Conservation (phyloP, 2,888 invertebrate genomes). For the Yponomeuta cagnagella region DNA sequence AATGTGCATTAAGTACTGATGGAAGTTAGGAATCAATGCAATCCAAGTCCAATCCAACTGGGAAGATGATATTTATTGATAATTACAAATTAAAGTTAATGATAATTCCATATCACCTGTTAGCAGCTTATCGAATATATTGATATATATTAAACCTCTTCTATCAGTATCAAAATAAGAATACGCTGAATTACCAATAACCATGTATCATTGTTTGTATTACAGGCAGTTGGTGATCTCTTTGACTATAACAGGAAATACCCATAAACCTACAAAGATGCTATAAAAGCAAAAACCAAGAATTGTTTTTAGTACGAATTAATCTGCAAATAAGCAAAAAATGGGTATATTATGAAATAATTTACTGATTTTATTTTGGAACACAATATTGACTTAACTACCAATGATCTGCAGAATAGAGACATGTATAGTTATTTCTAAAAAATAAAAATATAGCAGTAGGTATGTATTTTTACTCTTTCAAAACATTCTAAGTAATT, state of each 20-base stretch:
- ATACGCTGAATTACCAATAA: too few species aligned
- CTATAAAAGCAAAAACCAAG: slow-evolving; percentile 44
- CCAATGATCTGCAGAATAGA: slow-evolving; percentile 3
- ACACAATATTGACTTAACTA: background rate
- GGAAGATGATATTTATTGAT: too few species aligned
- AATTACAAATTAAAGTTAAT: too few species aligned
- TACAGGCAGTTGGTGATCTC: slow-evolving; percentile 74
- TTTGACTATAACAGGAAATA: slow-evolving; percentile 56
- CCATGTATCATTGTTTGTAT: slow-evolving; percentile 58
- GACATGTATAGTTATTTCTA: background rate
- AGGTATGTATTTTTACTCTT: background rate
- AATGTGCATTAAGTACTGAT: too few species aligned
- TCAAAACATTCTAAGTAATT: background rate
- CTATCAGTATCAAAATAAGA: too few species aligned
- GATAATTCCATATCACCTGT: too few species aligned
- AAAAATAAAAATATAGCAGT: background rate
- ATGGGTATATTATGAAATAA: background rate
- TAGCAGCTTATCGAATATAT: too few species aligned
- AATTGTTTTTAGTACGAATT: background rate
- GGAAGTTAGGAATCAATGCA: too few species aligned
- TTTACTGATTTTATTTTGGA: background rate
- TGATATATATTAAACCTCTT: too few species aligned
- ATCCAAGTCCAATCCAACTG: too few species aligned
- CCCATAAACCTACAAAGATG: slow-evolving; percentile 48
- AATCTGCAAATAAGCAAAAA: background rate